These are phyloP conservation scores for Drosophila insularis DNA, from an alignment of 1,140 invertebrate species.

Conservation along the genomic window DNA sequence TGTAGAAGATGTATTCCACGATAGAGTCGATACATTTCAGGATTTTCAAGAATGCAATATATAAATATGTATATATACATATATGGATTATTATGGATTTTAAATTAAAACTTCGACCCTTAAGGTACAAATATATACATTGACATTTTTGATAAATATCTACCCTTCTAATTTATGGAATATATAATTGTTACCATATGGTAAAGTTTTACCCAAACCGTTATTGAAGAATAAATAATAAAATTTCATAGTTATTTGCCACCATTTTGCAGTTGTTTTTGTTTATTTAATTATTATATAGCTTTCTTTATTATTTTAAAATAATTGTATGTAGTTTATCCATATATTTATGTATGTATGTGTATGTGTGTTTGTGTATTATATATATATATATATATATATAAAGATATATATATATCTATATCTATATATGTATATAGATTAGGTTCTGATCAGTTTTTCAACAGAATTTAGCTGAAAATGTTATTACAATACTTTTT, in stretches of 20 bases:
- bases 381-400: slow-evolving; percentile 26
- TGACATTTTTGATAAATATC: too few species aligned
- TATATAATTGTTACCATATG: too few species aligned
- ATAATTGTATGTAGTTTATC: slow-evolving; percentile 57
- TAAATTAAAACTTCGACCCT: too few species aligned
- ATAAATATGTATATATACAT: too few species aligned
- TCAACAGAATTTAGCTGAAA: slow-evolving; percentile 30
- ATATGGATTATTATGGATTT: too few species aligned
- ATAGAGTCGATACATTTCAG: too few species aligned
- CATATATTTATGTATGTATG: slow-evolving; percentile 30
- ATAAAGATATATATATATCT: slow-evolving; percentile 20
- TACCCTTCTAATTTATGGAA: too few species aligned
- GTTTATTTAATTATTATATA: slow-evolving; percentile 60
- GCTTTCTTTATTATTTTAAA: slow-evolving; percentile 60
- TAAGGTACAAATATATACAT: too few species aligned
- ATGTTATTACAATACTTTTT: slow-evolving; percentile 52
- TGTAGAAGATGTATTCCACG: too few species aligned
- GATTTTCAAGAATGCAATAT: too few species aligned
- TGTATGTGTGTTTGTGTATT: slow-evolving; percentile 2
- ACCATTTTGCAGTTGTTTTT: slow-evolving; percentile 22
- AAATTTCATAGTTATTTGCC: not conserved
- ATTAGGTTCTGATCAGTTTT: slow-evolving; percentile 17
- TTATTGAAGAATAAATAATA: too few species aligned
- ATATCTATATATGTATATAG: slow-evolving; percentile 31
- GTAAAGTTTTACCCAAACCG: too few species aligned